Percentiles rank a stretch among this genome's conserved stretches.
Conservation (phyloP, 1,140 invertebrate genomes). For the Pantala flavescens region DNA sequence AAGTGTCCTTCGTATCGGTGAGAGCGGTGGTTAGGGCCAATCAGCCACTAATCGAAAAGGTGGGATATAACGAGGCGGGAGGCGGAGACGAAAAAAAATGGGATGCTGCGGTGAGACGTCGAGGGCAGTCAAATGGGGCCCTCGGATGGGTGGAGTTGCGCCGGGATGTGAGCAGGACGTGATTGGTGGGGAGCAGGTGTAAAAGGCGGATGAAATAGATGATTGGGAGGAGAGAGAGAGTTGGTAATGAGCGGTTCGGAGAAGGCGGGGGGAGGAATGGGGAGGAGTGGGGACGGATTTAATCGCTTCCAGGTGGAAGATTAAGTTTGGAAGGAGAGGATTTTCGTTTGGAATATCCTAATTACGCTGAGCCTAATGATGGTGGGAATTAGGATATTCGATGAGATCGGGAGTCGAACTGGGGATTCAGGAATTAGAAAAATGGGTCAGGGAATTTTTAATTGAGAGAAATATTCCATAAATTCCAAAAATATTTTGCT, state of each 20-base stretch:
- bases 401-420: no score
- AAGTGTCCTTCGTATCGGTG: neutral
- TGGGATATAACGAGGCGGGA: neutral
- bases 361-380: no score
- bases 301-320: neutral
- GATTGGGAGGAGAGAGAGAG: conserved; percentile 7
- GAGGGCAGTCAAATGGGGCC: conserved; percentile 6
- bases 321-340: neutral
- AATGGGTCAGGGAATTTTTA: no score
- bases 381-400: no score
- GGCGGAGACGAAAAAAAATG: neutral
- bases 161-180: neutral
- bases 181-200: conserved; percentile 6
- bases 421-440: no score
- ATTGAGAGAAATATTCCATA: no score
- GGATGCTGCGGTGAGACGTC: neutral
- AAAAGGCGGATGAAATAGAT: conserved; percentile 2
- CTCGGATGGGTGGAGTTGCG: neutral
- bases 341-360: no score
- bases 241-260: neutral
- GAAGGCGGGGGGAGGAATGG: neutral
- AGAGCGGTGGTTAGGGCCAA: neutral
- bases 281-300: neutral
- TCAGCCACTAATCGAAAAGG: neutral
- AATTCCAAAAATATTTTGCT: no score